A percentile compares a stretch with the other conserved stretches of the same genome.
Evolutionary conservation across 2,888 invertebrate species (phyloP).

Genomic region (Agrotis segetum): DNA sequence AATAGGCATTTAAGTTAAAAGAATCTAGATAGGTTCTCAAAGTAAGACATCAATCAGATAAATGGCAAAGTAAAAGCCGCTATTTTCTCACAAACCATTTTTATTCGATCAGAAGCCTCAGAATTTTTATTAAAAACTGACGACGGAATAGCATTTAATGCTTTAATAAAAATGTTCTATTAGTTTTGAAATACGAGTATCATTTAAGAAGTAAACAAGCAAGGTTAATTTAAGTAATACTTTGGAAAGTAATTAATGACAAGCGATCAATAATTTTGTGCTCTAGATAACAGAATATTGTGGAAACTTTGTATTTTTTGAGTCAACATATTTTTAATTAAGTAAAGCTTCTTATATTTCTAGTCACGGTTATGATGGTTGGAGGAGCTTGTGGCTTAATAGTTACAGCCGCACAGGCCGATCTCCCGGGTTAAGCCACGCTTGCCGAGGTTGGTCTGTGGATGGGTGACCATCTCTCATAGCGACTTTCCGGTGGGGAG

Average conservation of each 20-base stretch:
- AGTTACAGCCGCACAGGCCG: no score
- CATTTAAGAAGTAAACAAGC: background rate
- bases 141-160: conserved; percentile 26
- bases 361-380: no score
- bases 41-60: conserved; percentile 47
- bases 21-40: conserved; percentile 27
- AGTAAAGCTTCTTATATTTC: no score
- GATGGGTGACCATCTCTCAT: no score
- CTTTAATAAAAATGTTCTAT: conserved; percentile 13
- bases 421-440: no score
- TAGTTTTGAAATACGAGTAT: background rate
- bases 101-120: conserved; percentile 46
- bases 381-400: no score
- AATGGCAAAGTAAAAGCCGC: conserved; percentile 28
- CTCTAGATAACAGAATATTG: no score
- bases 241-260: background rate
- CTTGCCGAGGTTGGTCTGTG: no score
- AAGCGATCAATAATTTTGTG: no score
- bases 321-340: no score
- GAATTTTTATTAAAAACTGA: conserved; percentile 40
- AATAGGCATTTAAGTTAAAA: conserved; percentile 36
- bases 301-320: no score
- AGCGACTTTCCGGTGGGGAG: no score
- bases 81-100: conserved; percentile 39
- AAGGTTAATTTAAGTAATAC: background rate